Conservation (phyloP, 2,888 invertebrate species). For the Apamea crenata region DNA sequence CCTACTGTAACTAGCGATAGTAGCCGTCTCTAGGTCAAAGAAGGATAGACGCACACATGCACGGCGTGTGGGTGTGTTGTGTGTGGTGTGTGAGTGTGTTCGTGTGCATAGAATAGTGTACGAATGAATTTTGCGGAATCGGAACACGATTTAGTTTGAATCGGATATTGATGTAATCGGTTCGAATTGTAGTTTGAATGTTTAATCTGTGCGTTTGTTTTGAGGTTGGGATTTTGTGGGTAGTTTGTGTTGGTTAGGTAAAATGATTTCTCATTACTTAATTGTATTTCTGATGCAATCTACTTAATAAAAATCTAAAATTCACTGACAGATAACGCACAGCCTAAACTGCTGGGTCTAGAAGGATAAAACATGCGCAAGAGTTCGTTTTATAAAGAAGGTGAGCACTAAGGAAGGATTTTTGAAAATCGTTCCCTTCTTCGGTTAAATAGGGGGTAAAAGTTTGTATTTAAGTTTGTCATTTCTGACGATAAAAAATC, state of each 20-base stretch:
- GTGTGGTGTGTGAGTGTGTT: background rate
- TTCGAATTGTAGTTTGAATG: conserved; percentile 39
- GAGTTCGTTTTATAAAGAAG: background rate
- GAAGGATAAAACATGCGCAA: background rate
- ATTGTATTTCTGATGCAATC: background rate
- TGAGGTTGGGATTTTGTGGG: background rate
- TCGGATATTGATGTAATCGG: conserved; percentile 44
- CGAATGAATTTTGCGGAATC: conserved; percentile 58
- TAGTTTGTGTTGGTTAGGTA: background rate
- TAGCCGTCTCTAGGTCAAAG: conserved; percentile 89
- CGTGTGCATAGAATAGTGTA: conserved; percentile 61
- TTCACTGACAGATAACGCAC: background rate
- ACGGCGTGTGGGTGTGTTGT: conserved; percentile 57
- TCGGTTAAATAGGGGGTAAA: background rate
- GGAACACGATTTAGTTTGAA: conserved; percentile 54
- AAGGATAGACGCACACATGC: conserved; percentile 88
- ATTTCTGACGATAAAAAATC: background rate
- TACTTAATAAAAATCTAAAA: background rate
- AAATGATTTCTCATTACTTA: background rate
- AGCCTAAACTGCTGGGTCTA: background rate
- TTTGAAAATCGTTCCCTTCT: background rate
- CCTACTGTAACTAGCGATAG: conserved; percentile 84
- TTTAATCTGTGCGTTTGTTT: conserved; percentile 9
- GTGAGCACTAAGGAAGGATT: background rate
- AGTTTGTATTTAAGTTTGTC: background rate